phyloP scores from a whole-genome alignment of 2,113 vertebrate species.

The Circaetus gallicus region DNA sequence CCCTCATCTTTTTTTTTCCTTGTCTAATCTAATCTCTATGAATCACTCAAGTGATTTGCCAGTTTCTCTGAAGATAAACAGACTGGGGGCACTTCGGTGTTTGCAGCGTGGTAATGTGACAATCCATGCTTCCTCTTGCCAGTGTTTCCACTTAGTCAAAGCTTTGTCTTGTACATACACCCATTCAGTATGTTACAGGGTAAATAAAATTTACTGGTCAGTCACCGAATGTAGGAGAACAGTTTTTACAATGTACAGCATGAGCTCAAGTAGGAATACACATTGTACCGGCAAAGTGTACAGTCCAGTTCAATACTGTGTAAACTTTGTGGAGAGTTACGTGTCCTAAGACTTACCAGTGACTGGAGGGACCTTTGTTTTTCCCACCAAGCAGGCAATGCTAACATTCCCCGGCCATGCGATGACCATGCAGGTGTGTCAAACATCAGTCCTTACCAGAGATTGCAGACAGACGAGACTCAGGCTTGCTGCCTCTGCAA shows the following conservation, averaged over 20 bases:
- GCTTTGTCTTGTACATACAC: background rate
- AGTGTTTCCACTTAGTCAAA: background rate
- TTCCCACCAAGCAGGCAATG: background rate
- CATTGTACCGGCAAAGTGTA: background rate
- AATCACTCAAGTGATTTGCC: background rate
- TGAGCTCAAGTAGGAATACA: background rate
- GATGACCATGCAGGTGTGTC: background rate
- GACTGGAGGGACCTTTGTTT: background rate
- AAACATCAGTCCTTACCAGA: background rate
- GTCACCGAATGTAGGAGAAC: background rate
- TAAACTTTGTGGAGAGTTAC: background rate
- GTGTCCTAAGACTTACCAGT: background rate
- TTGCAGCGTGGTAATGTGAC: background rate
- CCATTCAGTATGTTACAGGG: background rate
- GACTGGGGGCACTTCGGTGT: background rate
- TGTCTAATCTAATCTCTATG: background rate
- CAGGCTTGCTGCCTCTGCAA: background rate
- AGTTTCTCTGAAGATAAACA: background rate
- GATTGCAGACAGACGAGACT: fast-evolving
- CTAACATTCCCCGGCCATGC: fast-evolving
- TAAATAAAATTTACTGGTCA: background rate
- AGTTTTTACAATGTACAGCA: background rate
- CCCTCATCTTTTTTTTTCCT: background rate
- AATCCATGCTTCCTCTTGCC: background rate
- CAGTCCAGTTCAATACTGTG: background rate